These are phyloP conservation scores for Gibbula magus DNA, from an alignment of 2,888 invertebrate species.

Conservation along the genomic window DNA sequence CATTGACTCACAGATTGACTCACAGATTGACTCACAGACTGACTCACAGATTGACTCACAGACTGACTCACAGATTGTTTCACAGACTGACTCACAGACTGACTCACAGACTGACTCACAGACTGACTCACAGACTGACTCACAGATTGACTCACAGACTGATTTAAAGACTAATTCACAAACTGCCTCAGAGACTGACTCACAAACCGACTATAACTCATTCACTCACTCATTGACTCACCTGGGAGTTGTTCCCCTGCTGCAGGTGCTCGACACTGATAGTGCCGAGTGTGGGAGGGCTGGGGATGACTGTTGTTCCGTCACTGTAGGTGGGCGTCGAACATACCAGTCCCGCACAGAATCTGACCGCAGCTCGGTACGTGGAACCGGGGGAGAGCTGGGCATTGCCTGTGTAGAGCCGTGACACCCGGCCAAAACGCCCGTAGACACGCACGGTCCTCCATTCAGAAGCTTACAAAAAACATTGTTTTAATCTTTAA, in stretches of 20 bases:
- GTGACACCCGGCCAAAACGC: slow-evolving; percentile 21
- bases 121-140: too few relatives aligned
- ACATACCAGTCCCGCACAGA: slow-evolving; percentile 43
- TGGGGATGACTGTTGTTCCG: slow-evolving; percentile 42
- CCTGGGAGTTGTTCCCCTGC: background rate
- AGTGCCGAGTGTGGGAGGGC: slow-evolving; percentile 36
- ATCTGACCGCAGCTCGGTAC: slow-evolving; percentile 40
- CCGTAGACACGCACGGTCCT: slow-evolving; percentile 28
- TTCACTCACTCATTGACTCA: background rate
- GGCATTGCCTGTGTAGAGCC: slow-evolving; percentile 26
- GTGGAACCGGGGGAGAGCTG: slow-evolving; percentile 37
- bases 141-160: too few relatives aligned
- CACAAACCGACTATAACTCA: background rate
- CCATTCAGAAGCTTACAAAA: background rate
- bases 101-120: too few relatives aligned
- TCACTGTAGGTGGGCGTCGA: slow-evolving; percentile 35
- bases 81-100: too few relatives aligned
- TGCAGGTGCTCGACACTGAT: slow-evolving; percentile 17
- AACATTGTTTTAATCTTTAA: background rate
- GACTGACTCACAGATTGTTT: too few relatives aligned
- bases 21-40: too few relatives aligned
- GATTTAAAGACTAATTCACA: too few relatives aligned
- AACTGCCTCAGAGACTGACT: too few relatives aligned
- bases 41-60: too few relatives aligned
- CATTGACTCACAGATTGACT: too few relatives aligned